These are phyloP conservation scores for Lasioglossum albipes DNA, from an alignment of 1,140 invertebrate genomes.

Conservation along the genomic window DNA sequence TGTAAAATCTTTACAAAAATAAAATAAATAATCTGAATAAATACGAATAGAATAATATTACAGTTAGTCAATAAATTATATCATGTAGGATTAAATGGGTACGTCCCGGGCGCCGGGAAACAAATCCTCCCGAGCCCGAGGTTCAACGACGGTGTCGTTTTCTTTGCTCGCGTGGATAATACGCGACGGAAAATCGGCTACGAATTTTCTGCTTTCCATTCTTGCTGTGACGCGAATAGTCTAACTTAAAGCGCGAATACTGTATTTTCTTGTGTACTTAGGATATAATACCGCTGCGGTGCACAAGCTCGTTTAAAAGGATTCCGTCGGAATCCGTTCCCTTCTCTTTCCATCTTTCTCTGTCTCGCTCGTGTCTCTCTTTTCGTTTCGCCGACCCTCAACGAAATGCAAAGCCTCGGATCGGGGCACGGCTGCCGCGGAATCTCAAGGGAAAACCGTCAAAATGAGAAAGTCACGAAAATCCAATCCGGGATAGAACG, in stretches of 20 bases:
- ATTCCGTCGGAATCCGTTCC: constrained; percentile 36
- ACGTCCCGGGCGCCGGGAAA: constrained; percentile 26
- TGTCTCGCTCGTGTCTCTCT: background rate
- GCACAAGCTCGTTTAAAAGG: constrained; percentile 50
- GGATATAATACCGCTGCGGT: constrained; percentile 42
- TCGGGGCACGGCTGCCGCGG: background rate
- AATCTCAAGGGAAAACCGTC: background rate
- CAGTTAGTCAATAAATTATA: constrained; percentile 78
- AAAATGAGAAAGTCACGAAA: background rate
- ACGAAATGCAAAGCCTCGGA: background rate
- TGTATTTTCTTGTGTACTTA: constrained; percentile 46
- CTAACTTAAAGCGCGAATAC: constrained; percentile 54
- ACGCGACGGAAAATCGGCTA: background rate
- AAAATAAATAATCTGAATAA: constrained; percentile 81
- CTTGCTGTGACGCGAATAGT: constrained; percentile 31
- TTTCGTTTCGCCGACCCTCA: background rate
- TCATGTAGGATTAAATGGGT: constrained; percentile 60
- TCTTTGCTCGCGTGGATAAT: constrained; percentile 22
- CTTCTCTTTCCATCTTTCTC: background rate
- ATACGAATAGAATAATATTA: constrained; percentile 74
- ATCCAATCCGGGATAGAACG: background rate
- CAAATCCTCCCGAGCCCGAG: background rate
- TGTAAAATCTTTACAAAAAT: constrained; percentile 78
- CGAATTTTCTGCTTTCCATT: constrained; percentile 11
- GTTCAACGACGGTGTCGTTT: background rate